These are phyloP conservation scores for Macropodus opercularis DNA, from an alignment of 2,797 vertebrate species.

Conservation along the genomic window DNA sequence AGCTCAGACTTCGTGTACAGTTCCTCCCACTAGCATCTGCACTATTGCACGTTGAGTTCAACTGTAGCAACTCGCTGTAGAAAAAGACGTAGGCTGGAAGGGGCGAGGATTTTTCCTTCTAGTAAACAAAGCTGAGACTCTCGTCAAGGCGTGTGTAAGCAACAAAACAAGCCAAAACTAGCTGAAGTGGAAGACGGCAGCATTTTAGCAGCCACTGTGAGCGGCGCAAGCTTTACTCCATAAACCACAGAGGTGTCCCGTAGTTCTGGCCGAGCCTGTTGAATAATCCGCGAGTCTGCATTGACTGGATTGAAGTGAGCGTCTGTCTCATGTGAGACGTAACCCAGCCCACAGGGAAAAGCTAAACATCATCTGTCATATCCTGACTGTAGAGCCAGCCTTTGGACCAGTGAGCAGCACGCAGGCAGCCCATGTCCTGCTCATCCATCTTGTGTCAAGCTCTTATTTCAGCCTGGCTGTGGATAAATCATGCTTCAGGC, in stretches of 20 bases:
- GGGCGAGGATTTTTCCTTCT: neutral
- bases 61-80: slow-evolving; percentile 13
- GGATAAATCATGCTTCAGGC: slow-evolving; percentile 84
- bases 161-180: neutral
- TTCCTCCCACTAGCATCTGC: slow-evolving; percentile 58
- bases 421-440: slow-evolving; percentile 44
- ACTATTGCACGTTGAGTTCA: slow-evolving; percentile 41
- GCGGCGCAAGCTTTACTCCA: neutral
- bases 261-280: slow-evolving; percentile 17
- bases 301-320: slow-evolving; percentile 30
- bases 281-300: slow-evolving; percentile 25
- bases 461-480: slow-evolving; percentile 70
- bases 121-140: slow-evolving; percentile 34
- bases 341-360: slow-evolving; percentile 32
- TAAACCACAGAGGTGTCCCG: slow-evolving; percentile 22
- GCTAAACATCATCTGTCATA: slow-evolving; percentile 55
- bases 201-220: neutral
- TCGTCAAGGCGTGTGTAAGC: neutral
- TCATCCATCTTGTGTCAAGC: slow-evolving; percentile 77
- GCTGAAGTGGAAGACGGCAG: too few species aligned
- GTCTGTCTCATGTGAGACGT: slow-evolving; percentile 20
- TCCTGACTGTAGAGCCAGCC: slow-evolving; percentile 28
- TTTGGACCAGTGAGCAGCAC: slow-evolving; percentile 50
- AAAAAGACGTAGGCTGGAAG: slow-evolving; percentile 15
- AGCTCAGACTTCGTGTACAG: slow-evolving; percentile 50